Conservation (phyloP, 2,113 vertebrate species). For the Nycticebus coucang region DNA sequence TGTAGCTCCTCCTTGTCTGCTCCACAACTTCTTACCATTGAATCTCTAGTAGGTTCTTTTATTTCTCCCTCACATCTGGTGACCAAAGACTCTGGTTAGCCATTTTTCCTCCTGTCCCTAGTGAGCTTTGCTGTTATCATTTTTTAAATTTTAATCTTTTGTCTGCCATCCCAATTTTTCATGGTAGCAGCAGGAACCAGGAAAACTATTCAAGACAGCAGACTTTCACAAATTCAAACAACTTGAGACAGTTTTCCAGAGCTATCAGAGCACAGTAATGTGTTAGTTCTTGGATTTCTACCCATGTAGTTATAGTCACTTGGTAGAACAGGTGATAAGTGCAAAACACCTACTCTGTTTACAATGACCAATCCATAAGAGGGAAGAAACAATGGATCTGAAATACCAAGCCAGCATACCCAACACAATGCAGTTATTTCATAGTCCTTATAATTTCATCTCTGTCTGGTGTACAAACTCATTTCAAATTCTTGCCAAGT, state of each 20-base stretch:
- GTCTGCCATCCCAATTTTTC: neutral
- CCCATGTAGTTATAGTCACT: neutral
- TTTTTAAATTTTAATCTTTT: neutral
- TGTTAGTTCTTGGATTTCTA: neutral
- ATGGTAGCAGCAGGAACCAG: neutral
- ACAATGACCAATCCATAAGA: neutral
- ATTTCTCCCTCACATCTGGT: too few species aligned
- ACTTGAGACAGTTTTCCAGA: neutral
- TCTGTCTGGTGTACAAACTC: neutral
- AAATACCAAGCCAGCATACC: neutral
- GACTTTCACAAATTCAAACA: neutral
- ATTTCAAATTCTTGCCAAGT: neutral
- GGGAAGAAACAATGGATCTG: neutral
- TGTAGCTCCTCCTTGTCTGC: too few species aligned
- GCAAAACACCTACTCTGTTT: neutral
- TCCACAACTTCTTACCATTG: too few species aligned
- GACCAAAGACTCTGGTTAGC: too few species aligned
- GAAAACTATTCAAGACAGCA: neutral
- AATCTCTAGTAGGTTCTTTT: too few species aligned
- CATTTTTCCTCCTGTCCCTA: too few species aligned
- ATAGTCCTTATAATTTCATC: neutral
- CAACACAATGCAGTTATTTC: neutral
- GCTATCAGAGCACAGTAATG: neutral
- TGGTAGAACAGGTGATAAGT: neutral
- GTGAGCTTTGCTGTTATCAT: neutral